Conservation (phyloP, 1,140 invertebrate genomes). For the Triops cancriformis region DNA sequence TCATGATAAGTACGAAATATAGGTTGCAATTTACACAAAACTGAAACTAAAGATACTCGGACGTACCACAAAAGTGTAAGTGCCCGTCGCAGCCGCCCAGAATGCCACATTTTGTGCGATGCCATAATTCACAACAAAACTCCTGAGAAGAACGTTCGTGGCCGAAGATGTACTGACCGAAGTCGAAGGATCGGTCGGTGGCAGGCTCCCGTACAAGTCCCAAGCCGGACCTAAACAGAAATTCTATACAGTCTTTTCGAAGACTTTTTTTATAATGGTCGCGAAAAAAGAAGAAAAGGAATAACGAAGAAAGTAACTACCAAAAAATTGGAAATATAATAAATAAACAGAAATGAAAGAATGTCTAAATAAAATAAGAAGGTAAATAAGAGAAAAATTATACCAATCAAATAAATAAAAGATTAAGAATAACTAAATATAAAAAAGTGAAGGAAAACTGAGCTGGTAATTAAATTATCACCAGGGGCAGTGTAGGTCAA, state of each 20-base stretch:
- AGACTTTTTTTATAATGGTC: no score
- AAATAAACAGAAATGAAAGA: no score
- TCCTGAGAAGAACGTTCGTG: not conserved
- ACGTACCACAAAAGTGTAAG: slow-evolving; percentile 3
- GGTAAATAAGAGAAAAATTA: no score
- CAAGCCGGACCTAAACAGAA: not conserved
- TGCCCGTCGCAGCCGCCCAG: slow-evolving; percentile 15
- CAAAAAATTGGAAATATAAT: no score
- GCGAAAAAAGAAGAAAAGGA: no score
- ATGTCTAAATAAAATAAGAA: no score
- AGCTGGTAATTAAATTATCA: not conserved
- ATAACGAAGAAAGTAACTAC: no score
- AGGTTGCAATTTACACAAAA: no score
- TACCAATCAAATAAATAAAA: no score
- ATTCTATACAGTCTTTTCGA: no score
- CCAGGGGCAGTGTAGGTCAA: not conserved
- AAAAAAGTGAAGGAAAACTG: not conserved
- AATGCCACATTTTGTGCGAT: not conserved
- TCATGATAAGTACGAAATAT: no score
- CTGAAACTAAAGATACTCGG: not conserved
- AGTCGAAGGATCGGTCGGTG: not conserved
- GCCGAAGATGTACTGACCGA: not conserved
- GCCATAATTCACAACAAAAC: not conserved
- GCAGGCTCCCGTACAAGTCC: not conserved
- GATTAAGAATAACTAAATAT: not conserved